These are phyloP conservation scores for Clarias batrachus DNA, from an alignment of 2,113 vertebrate genomes.

Conservation along the genomic window DNA sequence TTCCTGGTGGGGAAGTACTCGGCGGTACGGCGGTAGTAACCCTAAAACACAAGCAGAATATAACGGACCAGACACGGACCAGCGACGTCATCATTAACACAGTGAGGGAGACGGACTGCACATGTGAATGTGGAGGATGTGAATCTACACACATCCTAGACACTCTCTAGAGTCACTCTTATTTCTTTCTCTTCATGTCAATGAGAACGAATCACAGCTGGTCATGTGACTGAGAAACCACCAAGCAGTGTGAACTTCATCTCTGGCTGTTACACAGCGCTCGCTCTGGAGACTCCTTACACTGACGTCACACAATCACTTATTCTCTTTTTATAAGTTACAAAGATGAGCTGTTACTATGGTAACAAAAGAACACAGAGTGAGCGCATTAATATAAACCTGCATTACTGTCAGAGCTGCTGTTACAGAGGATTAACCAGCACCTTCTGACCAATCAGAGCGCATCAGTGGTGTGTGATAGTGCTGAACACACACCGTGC, in stretches of 20 bases:
- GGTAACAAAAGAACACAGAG: background rate
- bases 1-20: slow-evolving; percentile 96
- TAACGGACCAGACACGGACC: background rate
- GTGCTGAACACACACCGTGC: background rate
- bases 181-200: background rate
- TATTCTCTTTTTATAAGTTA: background rate
- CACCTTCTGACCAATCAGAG: background rate
- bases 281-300: background rate
- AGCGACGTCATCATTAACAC: background rate
- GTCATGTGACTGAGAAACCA: too few species aligned
- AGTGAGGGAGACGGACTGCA: background rate
- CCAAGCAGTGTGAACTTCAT: too few species aligned
- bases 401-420: background rate
- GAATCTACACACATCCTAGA: too few species aligned
- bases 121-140: too few species aligned
- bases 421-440: background rate
- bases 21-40: slow-evolving; percentile 88
- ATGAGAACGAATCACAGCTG: background rate
- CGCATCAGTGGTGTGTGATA: background rate
- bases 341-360: too few species aligned
- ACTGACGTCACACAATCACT: background rate
- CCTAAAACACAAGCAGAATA: slow-evolving; percentile 67
- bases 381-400: background rate
- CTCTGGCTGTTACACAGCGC: too few species aligned
- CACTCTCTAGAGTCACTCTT: background rate